Evolutionary conservation across 2,113 vertebrate species (phyloP), one percentile per base, ranked within the genome.

Genomic region (Austrofundulus limnaeus): DNA sequence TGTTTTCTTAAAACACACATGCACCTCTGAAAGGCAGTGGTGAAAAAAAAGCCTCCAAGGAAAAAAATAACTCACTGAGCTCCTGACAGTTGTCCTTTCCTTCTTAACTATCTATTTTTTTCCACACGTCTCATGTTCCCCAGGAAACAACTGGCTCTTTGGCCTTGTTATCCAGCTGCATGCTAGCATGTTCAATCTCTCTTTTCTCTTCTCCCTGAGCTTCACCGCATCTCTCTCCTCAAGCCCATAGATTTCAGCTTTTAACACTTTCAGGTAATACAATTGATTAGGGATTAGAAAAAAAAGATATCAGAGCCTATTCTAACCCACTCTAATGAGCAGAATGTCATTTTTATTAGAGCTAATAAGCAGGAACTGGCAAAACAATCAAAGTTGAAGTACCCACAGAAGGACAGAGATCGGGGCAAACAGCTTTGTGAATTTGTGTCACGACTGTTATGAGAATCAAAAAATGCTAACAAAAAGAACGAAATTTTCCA

Each of bases 141-240:
- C 73, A 77, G 88, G 85, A 87, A 86, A 79, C 85, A 80, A 80
- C 85, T 86, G 77, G 73, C 82, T 87, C 79, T 83, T 87, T 83
- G 84, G 86, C 88, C 86, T 90, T 90, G 88, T 90, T 88, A 88
- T 84, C 81, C 85, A 87, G 86, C 82, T 87, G 86, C 80, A 83
- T 78, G 76, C 76, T 85, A 70, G 51, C 52, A 81, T 80, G 75
- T 78, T 87, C 60, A 76, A 38, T 19, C 8, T 16, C 41, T 47
- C 23, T 52, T 70, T 51, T 57, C 28, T 66, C 66, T 67, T 75
- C 31, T 34, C 52, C 50, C 59, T 34, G 50, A 71, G 76, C 53
- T 71, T 80, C 74, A 70, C 31, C 76, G 70, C 59, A 57, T 71
- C 61, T 81, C 75, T 77, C 66, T 81, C 78, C 82, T 81, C 24